These are phyloP conservation scores for Cololabis saira DNA, from an alignment of 2,113 vertebrate species.

Conservation along the genomic window DNA sequence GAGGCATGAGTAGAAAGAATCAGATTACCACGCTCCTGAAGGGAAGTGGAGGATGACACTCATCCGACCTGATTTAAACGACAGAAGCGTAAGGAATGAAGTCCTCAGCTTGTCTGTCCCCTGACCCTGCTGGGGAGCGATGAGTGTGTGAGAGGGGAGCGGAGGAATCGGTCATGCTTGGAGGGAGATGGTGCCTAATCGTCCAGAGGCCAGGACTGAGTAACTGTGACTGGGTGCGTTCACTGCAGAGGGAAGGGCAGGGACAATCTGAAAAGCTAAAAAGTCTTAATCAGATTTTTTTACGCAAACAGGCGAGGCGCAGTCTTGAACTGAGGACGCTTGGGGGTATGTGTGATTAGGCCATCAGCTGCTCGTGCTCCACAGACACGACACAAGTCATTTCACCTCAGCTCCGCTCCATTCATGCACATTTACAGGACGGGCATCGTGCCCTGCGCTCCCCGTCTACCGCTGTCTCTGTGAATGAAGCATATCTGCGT, in stretches of 20 bases:
- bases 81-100: slow-evolving; percentile 80
- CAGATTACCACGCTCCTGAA: slow-evolving; percentile 68
- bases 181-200: slow-evolving; percentile 75
- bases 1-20: slow-evolving; percentile 65
- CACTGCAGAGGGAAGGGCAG: slow-evolving; percentile 27
- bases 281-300: slow-evolving; percentile 68
- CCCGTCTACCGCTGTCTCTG: slow-evolving; percentile 18
- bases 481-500: slow-evolving; percentile 26
- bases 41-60: slow-evolving; percentile 70
- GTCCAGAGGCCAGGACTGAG: slow-evolving; percentile 60
- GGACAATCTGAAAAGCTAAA: slow-evolving; percentile 65
- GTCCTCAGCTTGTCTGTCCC: slow-evolving; percentile 60
- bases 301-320: slow-evolving; percentile 19
- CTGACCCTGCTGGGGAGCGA: slow-evolving; percentile 57
- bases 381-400: slow-evolving; percentile 73
- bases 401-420: slow-evolving; percentile 66
- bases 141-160: slow-evolving; percentile 50
- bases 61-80: slow-evolving; percentile 76
- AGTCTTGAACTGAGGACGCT: slow-evolving; percentile 24
- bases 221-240: slow-evolving; percentile 67
- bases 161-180: slow-evolving; percentile 72
- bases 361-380: slow-evolving; percentile 55
- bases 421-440: slow-evolving; percentile 61
- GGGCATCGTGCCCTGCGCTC: slow-evolving; percentile 39
- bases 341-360: slow-evolving; percentile 40